Conservation (phyloP, 2,888 invertebrate genomes). For the Eupithecia abbreviata region DNA sequence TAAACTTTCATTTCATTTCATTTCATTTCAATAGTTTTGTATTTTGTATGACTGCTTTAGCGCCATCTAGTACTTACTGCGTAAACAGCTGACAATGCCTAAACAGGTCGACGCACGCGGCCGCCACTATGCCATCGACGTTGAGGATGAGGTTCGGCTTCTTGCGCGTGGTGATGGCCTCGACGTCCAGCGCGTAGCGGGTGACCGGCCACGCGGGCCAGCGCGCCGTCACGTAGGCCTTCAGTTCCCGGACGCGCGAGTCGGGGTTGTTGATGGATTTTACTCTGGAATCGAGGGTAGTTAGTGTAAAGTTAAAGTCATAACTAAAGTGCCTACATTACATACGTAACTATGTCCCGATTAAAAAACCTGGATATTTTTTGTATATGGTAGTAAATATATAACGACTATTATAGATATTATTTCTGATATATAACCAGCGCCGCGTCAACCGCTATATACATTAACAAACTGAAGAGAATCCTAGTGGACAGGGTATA, state of each 20-base stretch:
- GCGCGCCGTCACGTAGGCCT: conserved; percentile 96
- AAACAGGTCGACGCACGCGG: conserved; percentile 98
- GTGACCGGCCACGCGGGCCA: conserved; percentile 98
- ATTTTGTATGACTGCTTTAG: no score
- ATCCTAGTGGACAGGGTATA: no score
- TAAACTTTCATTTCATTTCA: no score
- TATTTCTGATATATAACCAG: no score
- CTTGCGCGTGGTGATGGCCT: conserved; percentile 99
- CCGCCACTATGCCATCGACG: conserved; percentile 99
- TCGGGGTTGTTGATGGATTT: conserved; percentile 99
- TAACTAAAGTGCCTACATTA: no score
- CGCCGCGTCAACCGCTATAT: no score
- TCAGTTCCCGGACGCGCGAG: conserved; percentile 97
- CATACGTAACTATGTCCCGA: no score
- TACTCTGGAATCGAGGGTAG: conserved; percentile 71
- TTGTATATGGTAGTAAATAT: no score
- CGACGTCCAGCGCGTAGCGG: conserved; percentile 97
- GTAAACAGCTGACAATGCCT: conserved; percentile 97
- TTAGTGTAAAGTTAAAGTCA: not conserved
- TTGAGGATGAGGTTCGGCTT: conserved; percentile 99
- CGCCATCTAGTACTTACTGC: conserved; percentile 75
- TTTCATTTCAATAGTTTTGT: no score
- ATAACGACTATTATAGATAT: no score
- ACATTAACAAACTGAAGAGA: no score
- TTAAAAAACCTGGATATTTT: no score